phyloP scores from a whole-genome alignment of 2,888 invertebrate genomes.

The Antheraea yamamai region DNA sequence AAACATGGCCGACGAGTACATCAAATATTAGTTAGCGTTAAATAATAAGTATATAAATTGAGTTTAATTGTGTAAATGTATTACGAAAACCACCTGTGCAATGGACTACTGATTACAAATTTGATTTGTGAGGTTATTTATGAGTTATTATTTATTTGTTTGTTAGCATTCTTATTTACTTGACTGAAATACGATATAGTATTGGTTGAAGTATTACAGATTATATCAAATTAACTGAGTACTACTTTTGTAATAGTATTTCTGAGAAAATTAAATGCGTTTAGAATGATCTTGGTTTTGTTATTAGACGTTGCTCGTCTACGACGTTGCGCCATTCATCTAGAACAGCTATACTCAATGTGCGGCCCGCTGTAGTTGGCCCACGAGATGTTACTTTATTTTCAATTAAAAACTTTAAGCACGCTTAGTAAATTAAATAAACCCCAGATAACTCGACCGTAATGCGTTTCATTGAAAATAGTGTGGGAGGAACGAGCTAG shows the following conservation, averaged over 20 bases:
- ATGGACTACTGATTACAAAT: neutral
- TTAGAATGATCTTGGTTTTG: neutral
- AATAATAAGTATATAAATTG: neutral
- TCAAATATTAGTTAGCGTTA: neutral
- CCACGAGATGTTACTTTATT: too few relatives aligned
- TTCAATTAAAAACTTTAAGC: too few relatives aligned
- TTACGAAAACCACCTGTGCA: neutral
- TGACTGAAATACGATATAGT: neutral
- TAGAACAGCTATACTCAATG: neutral
- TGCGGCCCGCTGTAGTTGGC: too few relatives aligned
- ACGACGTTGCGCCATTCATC: neutral
- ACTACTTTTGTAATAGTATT: neutral
- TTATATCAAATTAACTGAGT: neutral
- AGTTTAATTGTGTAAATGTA: neutral
- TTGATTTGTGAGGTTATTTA: neutral
- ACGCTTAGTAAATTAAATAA: too few relatives aligned
- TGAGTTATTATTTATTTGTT: neutral
- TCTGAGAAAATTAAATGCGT: neutral
- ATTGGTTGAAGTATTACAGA: neutral
- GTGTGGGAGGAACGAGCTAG: too few relatives aligned
- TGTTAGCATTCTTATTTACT: neutral
- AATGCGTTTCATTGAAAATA: too few relatives aligned
- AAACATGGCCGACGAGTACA: neutral
- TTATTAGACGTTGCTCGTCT: neutral
- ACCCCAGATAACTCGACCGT: too few relatives aligned